Evolutionary conservation across 2,113 vertebrate genomes (phyloP).

Genomic region (Phoenicopterus ruber): DNA sequence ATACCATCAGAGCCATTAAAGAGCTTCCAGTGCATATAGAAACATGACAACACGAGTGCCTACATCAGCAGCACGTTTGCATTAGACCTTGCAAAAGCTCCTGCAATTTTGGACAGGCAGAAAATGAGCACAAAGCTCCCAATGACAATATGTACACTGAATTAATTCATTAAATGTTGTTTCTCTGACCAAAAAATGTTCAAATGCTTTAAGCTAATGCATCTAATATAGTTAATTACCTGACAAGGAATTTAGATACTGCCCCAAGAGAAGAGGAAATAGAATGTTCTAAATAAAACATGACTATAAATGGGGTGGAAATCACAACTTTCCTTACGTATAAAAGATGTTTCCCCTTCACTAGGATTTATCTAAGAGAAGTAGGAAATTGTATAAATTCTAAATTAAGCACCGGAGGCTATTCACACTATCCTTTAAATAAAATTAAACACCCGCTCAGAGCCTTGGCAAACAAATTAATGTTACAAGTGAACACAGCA

Average conservation of each 20-base stretch:
- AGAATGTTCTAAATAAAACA: not conserved
- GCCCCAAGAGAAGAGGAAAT: not conserved
- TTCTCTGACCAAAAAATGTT: not conserved
- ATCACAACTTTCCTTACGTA: not conserved
- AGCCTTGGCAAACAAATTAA: not conserved
- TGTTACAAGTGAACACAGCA: not conserved
- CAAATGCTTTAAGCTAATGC: not conserved
- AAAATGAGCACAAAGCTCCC: not conserved
- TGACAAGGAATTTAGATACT: not conserved
- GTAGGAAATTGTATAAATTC: not conserved
- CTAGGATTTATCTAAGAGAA: not conserved
- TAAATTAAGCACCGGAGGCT: not conserved
- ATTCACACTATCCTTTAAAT: constrained; percentile 5
- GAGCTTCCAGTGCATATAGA: not conserved
- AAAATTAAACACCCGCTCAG: not conserved
- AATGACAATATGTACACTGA: not conserved
- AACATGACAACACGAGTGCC: accelerated
- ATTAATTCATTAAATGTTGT: not conserved
- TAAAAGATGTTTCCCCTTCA: not conserved
- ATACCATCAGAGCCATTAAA: not conserved
- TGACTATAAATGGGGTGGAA: not conserved
- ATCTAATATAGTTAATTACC: constrained; percentile 29
- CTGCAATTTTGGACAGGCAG: not conserved
- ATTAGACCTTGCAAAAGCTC: not conserved
- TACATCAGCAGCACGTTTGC: not conserved